These are phyloP conservation scores for Pocillopora meandrina DNA, from an alignment of 92 coral and sea anemone species.

Conservation along the genomic window DNA sequence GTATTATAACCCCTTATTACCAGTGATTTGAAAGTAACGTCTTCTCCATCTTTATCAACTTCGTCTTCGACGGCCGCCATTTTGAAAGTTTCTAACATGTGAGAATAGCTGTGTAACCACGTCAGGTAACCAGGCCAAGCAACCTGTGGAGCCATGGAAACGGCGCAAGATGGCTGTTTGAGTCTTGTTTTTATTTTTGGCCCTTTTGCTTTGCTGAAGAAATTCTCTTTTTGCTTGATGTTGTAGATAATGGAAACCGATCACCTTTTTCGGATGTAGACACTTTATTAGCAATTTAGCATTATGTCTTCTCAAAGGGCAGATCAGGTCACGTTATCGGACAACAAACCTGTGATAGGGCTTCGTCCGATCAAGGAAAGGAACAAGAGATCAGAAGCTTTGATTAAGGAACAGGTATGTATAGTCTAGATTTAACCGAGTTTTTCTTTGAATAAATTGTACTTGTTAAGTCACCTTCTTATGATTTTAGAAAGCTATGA, in stretches of 20 bases:
- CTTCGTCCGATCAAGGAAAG: constrained; percentile 57
- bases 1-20: constrained; percentile 35
- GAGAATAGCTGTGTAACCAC: constrained; percentile 32
- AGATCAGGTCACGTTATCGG: constrained; percentile 1
- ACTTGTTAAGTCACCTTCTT: too few relatives aligned
- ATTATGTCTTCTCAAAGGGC: constrained; percentile 26
- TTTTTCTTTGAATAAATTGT: neutral
- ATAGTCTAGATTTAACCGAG: neutral
- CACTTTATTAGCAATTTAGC: neutral
- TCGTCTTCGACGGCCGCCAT: constrained; percentile 74
- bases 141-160: constrained; percentile 57
- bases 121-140: constrained; percentile 19
- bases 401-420: constrained; percentile 85
- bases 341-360: constrained; percentile 29
- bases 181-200: neutral
- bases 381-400: constrained; percentile 70
- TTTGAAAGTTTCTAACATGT: constrained; percentile 28
- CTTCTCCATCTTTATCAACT: constrained; percentile 35
- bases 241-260: neutral
- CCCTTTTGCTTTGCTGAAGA: neutral
- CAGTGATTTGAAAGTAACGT: constrained; percentile 77
- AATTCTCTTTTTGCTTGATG: neutral
- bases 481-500: too few relatives aligned
- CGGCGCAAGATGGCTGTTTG: constrained; percentile 57
- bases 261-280: neutral